phyloP scores from a whole-genome alignment of 2,113 vertebrate genomes.

The Apus apus region DNA sequence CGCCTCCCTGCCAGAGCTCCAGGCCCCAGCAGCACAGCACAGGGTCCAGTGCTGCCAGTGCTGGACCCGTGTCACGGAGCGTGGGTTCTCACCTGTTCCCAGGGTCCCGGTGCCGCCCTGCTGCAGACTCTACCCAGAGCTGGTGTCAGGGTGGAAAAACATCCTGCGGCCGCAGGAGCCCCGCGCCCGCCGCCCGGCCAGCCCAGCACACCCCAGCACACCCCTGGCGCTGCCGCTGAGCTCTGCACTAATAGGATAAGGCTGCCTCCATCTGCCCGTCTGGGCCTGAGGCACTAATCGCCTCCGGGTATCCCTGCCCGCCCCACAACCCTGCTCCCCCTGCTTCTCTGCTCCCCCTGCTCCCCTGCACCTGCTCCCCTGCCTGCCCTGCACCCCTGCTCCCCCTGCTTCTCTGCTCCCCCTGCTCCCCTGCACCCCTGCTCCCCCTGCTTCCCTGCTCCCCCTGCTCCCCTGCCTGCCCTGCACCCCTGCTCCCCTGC shows the following conservation, averaged over 20 bases:
- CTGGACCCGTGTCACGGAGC: rapidly evolving
- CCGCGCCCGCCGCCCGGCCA: background rate
- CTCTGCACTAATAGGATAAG: conserved; percentile 38
- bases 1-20: background rate
- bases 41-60: background rate
- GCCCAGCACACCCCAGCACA: background rate
- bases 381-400: background rate
- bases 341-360: background rate
- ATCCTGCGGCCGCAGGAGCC: background rate
- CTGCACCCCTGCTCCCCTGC: too few relatives aligned
- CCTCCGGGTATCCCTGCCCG: background rate
- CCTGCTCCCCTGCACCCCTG: too few relatives aligned
- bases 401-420: too few relatives aligned
- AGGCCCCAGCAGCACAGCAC: background rate
- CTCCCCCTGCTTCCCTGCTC: too few relatives aligned
- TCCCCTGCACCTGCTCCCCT: background rate
- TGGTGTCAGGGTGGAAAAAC: background rate
- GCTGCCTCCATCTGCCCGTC: conserved; percentile 47
- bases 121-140: background rate
- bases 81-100: background rate
- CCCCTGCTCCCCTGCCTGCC: too few relatives aligned
- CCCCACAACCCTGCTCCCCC: too few relatives aligned
- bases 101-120: background rate
- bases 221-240: background rate
- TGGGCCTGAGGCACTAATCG: conserved; percentile 9